Evolutionary conservation across 2,113 vertebrate genomes (phyloP).

Genomic region (Plectropomus leopardus): DNA sequence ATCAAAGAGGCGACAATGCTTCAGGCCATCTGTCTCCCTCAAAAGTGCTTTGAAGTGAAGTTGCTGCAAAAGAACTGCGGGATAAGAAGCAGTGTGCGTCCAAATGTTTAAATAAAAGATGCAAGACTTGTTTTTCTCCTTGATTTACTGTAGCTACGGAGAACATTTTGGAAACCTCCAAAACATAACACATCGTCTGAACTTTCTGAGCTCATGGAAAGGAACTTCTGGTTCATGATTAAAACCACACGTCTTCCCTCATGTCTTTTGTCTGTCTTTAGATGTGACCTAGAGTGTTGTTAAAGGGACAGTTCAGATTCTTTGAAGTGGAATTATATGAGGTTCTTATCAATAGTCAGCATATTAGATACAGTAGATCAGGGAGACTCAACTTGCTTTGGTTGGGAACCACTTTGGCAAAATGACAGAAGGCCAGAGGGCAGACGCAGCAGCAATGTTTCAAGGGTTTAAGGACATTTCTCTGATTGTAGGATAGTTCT

Average conservation of each 20-base stretch:
- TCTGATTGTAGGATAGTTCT: too few relatives aligned
- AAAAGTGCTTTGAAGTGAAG: conserved; percentile 25
- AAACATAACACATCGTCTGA: conserved; percentile 41
- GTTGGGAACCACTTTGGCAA: too few relatives aligned
- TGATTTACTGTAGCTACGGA: background rate
- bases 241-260: conserved; percentile 49
- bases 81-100: background rate
- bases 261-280: conserved; percentile 58
- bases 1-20: background rate
- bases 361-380: too few relatives aligned
- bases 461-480: too few relatives aligned
- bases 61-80: background rate
- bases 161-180: conserved; percentile 26
- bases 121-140: conserved; percentile 33
- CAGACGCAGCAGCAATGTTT: too few relatives aligned
- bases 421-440: too few relatives aligned
- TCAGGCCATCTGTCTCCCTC: conserved; percentile 1
- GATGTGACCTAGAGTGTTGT: conserved; percentile 46
- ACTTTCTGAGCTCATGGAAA: conserved; percentile 54
- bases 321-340: too few relatives aligned
- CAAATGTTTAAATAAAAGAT: conserved; percentile 39
- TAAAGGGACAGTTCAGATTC: too few relatives aligned
- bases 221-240: conserved; percentile 50
- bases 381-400: too few relatives aligned
- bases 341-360: too few relatives aligned